Evolutionary conservation across 2,888 invertebrate species (phyloP).

Genomic region (Plusia festucae): DNA sequence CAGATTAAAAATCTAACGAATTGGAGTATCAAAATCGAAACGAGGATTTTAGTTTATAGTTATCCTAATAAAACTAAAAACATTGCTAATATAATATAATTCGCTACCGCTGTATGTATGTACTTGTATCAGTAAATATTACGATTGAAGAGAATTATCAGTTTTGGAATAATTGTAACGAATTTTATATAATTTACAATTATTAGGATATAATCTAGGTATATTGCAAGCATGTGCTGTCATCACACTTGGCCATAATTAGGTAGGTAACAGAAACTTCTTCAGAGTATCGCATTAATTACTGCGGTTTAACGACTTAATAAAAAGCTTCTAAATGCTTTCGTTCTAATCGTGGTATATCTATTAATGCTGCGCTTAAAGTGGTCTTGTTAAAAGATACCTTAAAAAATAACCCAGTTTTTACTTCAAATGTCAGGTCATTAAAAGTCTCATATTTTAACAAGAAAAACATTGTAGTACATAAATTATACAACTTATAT

Average conservation of each 20-base stretch:
- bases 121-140: conserved; percentile 29
- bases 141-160: conserved; percentile 40
- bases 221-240: conserved; percentile 21
- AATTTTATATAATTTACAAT: conserved; percentile 33
- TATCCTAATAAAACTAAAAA: no score
- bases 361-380: conserved; percentile 2
- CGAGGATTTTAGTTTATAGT: neutral
- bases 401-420: conserved; percentile 3
- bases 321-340: neutral
- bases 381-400: neutral
- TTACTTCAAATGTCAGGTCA: neutral
- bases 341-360: neutral
- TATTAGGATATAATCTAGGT: conserved; percentile 22
- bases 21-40: no score
- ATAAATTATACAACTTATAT: conserved; percentile 1
- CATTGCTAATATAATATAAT: neutral
- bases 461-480: neutral
- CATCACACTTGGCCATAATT: neutral
- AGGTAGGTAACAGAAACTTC: neutral
- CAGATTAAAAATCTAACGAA: no score
- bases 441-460: conserved; percentile 4
- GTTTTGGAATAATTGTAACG: conserved; percentile 43
- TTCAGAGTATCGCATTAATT: neutral
- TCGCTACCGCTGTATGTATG: conserved; percentile 34
- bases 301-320: neutral